A percentile compares a stretch with the other conserved stretches of the same genome.
phyloP scores from a whole-genome alignment of 2,888 invertebrate genomes.

The Eupithecia subumbrata region DNA sequence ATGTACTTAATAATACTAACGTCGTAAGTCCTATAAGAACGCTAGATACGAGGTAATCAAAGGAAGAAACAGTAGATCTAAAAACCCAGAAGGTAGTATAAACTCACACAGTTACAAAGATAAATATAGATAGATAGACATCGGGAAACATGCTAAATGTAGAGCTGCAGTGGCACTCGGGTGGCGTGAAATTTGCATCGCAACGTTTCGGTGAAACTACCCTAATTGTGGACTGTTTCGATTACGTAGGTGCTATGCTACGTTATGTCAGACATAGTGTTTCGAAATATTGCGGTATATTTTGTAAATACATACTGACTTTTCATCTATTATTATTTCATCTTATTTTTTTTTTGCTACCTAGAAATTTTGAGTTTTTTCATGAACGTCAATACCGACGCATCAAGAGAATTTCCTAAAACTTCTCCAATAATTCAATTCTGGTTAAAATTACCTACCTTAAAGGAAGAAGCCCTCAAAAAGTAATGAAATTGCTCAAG shows the following conservation, averaged over 20 bases:
- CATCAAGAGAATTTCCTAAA: not conserved
- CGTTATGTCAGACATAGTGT: not conserved
- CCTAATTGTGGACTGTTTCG: not conserved
- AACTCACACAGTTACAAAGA: not conserved
- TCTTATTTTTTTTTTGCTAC: too few species aligned
- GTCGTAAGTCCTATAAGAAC: too few species aligned
- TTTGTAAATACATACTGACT: too few species aligned
- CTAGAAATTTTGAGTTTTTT: not conserved
- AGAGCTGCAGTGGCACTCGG: constrained; percentile 52
- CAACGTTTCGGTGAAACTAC: constrained; percentile 37
- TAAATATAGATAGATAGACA: too few species aligned
- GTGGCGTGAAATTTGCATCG: constrained; percentile 63
- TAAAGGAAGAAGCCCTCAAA: not conserved
- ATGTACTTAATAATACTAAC: too few species aligned
- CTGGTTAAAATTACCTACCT: not conserved
- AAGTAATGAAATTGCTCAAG: not conserved
- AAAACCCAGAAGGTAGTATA: not conserved
- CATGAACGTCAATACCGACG: not conserved
- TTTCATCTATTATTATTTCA: too few species aligned
- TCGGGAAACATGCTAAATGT: not conserved
- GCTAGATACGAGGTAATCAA: too few species aligned
- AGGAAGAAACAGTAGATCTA: not conserved
- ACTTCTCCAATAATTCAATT: not conserved
- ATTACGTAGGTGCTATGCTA: not conserved
- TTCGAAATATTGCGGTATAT: not conserved